Percentiles rank a stretch among this genome's conserved stretches.
Evolutionary conservation across 1,140 invertebrate species (phyloP).

Genomic region (Euura saliciscinereae): DNA sequence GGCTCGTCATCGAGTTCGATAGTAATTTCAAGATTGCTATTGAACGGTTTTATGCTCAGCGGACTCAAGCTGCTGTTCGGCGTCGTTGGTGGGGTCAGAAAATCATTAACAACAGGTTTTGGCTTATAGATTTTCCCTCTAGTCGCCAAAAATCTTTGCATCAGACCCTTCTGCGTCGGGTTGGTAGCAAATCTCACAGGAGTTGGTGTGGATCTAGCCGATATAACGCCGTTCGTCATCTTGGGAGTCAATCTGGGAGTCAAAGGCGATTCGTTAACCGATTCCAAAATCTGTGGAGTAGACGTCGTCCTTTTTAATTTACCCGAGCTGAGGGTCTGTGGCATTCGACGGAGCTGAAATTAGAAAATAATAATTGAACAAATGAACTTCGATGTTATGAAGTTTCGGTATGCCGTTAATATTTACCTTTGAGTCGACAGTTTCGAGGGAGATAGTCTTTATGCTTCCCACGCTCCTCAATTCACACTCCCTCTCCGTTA

Average conservation of each 20-base stretch:
- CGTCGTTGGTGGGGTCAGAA: conserved; percentile 24
- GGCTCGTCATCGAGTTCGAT: conserved; percentile 41
- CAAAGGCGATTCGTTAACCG: conserved; percentile 46
- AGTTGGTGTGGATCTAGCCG: conserved; percentile 48
- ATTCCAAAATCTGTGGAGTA: conserved; percentile 63
- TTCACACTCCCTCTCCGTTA: conserved; percentile 70
- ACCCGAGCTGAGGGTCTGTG: conserved; percentile 56
- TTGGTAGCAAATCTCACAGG: conserved; percentile 65
- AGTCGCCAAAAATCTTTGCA: conserved; percentile 78
- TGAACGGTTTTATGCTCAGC: conserved; percentile 42
- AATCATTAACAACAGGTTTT: conserved; percentile 30
- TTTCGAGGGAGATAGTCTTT: conserved; percentile 49
- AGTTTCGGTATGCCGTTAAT: background rate
- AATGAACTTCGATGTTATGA: conserved; percentile 24
- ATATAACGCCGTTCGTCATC: conserved; percentile 50
- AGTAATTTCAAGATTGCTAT: conserved; percentile 36
- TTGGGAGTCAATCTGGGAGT: conserved; percentile 41
- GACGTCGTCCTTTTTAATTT: conserved; percentile 65
- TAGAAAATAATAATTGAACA: conserved; percentile 30
- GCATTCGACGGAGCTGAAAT: conserved; percentile 50
- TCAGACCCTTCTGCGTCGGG: conserved; percentile 72
- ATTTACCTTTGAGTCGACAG: conserved; percentile 47
- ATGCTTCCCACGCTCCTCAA: conserved; percentile 65
- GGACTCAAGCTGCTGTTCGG: conserved; percentile 50
- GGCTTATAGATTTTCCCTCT: conserved; percentile 66